Percentiles rank a stretch among this genome's conserved stretches.
phyloP scores from a whole-genome alignment of 2,797 vertebrate species.

The Eulemur mongoz region DNA sequence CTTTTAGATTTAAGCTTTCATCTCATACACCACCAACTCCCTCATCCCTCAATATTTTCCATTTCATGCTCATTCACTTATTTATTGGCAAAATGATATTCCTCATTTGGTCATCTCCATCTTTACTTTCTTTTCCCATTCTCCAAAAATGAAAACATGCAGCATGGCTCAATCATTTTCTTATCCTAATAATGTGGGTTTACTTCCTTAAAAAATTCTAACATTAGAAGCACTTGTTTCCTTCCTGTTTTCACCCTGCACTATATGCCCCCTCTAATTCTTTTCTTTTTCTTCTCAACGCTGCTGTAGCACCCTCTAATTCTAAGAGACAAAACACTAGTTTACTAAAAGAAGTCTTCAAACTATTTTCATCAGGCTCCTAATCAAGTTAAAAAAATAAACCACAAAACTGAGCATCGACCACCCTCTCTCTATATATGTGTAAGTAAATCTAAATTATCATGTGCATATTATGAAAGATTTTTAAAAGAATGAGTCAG shows the following conservation, averaged over 20 bases:
- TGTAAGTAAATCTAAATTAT: neutral
- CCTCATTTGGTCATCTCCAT: neutral
- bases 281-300: neutral
- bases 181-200: neutral
- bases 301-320: neutral
- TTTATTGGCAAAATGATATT: neutral
- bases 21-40: neutral
- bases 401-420: neutral
- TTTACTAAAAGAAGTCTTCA: neutral
- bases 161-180: neutral
- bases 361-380: neutral
- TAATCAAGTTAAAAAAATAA: constrained; percentile 5
- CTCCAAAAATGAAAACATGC: neutral
- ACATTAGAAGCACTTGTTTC: constrained; percentile 25
- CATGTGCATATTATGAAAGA: neutral
- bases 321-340: neutral
- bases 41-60: neutral
- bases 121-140: neutral
- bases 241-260: neutral
- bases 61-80: neutral
- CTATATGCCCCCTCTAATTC: neutral
- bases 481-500: neutral
- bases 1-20: neutral
- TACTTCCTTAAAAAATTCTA: neutral
- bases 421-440: neutral